Evolutionary conservation across 2,797 vertebrate genomes (phyloP), one percentile per base, ranked within the genome.

Genomic region (Galago senegalensis): DNA sequence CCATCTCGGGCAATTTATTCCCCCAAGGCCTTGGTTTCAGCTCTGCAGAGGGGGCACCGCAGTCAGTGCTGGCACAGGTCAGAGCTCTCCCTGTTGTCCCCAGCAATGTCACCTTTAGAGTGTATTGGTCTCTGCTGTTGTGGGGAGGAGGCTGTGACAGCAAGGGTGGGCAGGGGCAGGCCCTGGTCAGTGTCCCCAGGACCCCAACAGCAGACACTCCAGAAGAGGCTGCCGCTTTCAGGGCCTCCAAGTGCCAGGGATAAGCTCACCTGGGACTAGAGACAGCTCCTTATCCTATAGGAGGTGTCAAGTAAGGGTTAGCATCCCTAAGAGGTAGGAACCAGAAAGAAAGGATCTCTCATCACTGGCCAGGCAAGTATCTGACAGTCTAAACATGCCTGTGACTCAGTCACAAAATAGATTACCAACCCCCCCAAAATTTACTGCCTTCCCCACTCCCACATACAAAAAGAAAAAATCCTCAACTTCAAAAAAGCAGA

Each of bases 391-490:
- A 70, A 70, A 56, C 25, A 37, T 3, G 5, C 2, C 46, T 34
- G 11, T 56, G 67, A 27, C 25, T 34, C 34, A 53, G 18, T 27
- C 29, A 5, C 20, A 60, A 81, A 88, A 12, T 63, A 58, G 46
- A 63, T 63, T 14, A 49, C 4, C 20, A 27, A 1, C 16, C 3
- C 7, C 31, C 34, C 16, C 16, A 23, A 53, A 77, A 37, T 65
- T 8, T 20, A 20, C 65, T 29, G 7, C 8, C 8, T 9, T 34
- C 20, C 1, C 2, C 17, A 2, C 5, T 0, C 29, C 8, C 3
- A 11, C 23, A 31, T 6, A 31, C 85, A 25, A 60, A 29, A n/a
- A 7, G 20, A 13, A 72, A 56, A 16, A 69, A n/a, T 0, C 46
- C 11, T 49, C 46, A 49, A 9, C 27, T 14, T 31, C 8, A 65